Base-by-base conservation (phyloP, 1,140 invertebrate species). In the Calosoma granatense region DNA sequence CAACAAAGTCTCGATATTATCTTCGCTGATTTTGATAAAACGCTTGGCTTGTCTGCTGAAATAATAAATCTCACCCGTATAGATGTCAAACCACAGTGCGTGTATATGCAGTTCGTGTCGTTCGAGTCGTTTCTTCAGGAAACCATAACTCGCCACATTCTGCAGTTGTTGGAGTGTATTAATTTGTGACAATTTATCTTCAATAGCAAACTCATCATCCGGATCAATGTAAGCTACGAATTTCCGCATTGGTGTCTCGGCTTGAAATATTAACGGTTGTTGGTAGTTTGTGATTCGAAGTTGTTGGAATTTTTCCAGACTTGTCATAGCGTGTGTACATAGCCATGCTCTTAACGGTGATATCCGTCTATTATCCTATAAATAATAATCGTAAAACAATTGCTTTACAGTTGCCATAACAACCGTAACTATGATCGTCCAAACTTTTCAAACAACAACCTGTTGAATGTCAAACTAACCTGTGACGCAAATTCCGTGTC, bases 81-180 rank as follows among this genome's bases (percentile, higher is more conserved):
- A 95, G 67, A 97, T 94, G 71, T 98, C 94, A 71, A 97, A 97
- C 94, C 94, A 98, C 2, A 97, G 74, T 0, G 94, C 92, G 68
- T 96, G 92, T 60, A 95, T 87, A 65, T 94, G 89, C 3, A 96
- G 75, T 67, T 92, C 81, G 64, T 92, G 85, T 20, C 79, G 80
- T 70, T 88, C 83, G 11, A 98, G 71, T 1, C 89, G 79, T 60
- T 86, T 85, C 65, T 91, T 88, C 23, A 97, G 74, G 74, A 97
- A 96, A 20, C 90, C 90, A 69, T 97, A 96, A 20, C 92, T 95
- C 0, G 93, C 90, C 54, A 97, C 84, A 70, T 98, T 95, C 71
- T 94, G 90, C 55, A 97, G 74, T 72, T 98, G 94, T 70, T 97
- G 90, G 14, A 97, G 74, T 3, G 90, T 93, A 63, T 97, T 97